Conservation (phyloP, 1,140 invertebrate genomes). For the Papilio dardanus region DNA sequence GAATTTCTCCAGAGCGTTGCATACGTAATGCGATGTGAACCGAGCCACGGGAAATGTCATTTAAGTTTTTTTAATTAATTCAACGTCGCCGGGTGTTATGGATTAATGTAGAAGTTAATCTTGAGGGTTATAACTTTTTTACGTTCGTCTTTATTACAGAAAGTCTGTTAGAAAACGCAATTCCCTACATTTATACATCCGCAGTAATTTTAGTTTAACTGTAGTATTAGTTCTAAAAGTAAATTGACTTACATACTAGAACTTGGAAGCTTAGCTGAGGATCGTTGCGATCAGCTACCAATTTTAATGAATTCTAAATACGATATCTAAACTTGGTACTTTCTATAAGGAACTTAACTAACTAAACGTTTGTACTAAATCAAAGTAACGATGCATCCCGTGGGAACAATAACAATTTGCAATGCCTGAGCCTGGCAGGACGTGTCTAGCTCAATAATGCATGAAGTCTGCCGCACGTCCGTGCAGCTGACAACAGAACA, state of each 20-base stretch:
- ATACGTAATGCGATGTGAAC: slow-evolving; percentile 62
- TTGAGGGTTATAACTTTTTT: slow-evolving; percentile 3
- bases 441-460: slow-evolving; percentile 66
- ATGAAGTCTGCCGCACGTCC: slow-evolving; percentile 59
- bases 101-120: slow-evolving; percentile 16
- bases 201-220: too few species aligned
- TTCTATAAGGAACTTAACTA: too few species aligned
- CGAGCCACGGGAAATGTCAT: slow-evolving; percentile 53
- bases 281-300: too few species aligned
- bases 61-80: slow-evolving; percentile 65
- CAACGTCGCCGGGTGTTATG: slow-evolving; percentile 44
- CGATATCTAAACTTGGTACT: too few species aligned
- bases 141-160: slow-evolving; percentile 29
- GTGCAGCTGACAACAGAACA: slow-evolving; percentile 48
- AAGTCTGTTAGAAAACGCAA: neutral
- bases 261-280: too few species aligned
- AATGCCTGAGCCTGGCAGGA: slow-evolving; percentile 52
- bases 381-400: slow-evolving; percentile 44
- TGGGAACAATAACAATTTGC: slow-evolving; percentile 69
- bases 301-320: too few species aligned
- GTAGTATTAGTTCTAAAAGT: too few species aligned
- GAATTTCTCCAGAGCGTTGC: slow-evolving; percentile 58
- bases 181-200: neutral
- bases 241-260: too few species aligned
- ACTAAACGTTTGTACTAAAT: neutral